A percentile compares a stretch with the other conserved stretches of the same genome.
Evolutionary conservation across 2,888 invertebrate species (phyloP).

Genomic region (Thera britannica): DNA sequence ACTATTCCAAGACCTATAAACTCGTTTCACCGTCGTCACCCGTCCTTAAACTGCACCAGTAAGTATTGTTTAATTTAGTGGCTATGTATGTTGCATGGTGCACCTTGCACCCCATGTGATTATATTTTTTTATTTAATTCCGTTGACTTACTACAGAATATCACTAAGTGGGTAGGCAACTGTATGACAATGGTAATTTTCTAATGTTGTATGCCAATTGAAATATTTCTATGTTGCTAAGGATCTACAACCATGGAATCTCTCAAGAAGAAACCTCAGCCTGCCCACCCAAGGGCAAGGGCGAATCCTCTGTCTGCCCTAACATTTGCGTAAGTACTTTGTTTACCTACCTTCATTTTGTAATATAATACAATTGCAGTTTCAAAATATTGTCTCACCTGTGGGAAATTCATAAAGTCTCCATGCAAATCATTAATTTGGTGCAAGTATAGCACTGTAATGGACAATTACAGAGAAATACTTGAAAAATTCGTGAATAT

Average conservation of each 20-base stretch:
- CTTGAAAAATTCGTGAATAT: no score
- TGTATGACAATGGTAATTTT: not conserved
- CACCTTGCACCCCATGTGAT: not conserved
- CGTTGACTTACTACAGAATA: no score
- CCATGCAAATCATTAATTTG: no score
- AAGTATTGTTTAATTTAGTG: conserved; percentile 12
- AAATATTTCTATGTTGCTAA: conserved; percentile 5
- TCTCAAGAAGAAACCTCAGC: conserved; percentile 80
- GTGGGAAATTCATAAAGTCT: no score
- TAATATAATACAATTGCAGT: not conserved
- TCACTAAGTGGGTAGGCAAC: no score
- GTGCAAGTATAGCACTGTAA: no score
- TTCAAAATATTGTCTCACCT: no score
- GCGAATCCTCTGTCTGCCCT: conserved; percentile 88
- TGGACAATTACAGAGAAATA: no score
- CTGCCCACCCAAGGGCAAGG: conserved; percentile 86
- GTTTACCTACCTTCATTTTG: not conserved
- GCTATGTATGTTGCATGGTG: no score
- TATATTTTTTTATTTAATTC: not conserved
- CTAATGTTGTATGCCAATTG: not conserved
- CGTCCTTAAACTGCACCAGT: conserved; percentile 23
- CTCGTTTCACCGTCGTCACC: conserved; percentile 3
- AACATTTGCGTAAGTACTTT: conserved; percentile 86
- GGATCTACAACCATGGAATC: conserved; percentile 74
- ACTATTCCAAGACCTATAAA: conserved; percentile 15